Evolutionary conservation across 1,140 invertebrate species (phyloP).

Genomic region (Pogonomyrmex barbatus): DNA sequence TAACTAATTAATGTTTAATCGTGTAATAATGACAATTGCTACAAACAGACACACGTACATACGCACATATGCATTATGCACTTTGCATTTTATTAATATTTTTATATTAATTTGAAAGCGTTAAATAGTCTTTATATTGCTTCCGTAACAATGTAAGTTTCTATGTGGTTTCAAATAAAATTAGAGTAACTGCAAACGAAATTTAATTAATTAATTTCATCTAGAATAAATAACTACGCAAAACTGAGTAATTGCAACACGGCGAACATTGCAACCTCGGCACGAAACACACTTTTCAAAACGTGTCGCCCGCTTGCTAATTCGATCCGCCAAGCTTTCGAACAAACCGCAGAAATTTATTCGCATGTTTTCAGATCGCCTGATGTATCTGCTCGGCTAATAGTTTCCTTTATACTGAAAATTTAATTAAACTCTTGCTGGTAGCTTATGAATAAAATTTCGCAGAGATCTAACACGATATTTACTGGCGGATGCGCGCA

Average conservation of each 20-base stretch:
- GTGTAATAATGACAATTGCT: not conserved
- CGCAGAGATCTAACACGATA: conserved; percentile 43
- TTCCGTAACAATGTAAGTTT: not conserved
- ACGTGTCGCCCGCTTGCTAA: conserved; percentile 33
- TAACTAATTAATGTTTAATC: conserved; percentile 41
- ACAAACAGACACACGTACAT: not conserved
- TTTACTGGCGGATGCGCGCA: conserved; percentile 21
- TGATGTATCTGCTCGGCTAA: conserved; percentile 40
- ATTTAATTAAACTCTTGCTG: conserved; percentile 55
- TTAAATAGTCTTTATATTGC: not conserved
- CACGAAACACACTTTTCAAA: not conserved
- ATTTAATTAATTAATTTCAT: conserved; percentile 48
- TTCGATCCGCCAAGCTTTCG: not conserved
- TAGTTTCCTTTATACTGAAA: conserved; percentile 51
- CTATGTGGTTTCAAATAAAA: not conserved
- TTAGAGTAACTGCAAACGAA: not conserved
- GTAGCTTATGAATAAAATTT: conserved; percentile 58
- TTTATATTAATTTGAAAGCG: not conserved
- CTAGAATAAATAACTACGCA: not conserved
- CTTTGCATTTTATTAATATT: not conserved
- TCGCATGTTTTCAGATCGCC: conserved; percentile 31
- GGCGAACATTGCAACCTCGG: not conserved
- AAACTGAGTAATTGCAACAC: not conserved
- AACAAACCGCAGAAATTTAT: conserved; percentile 43
- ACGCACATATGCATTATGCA: too few relatives aligned